Base-by-base conservation (phyloP, 2,113 vertebrate genomes). In the Protomyctophum bolini region DNA sequence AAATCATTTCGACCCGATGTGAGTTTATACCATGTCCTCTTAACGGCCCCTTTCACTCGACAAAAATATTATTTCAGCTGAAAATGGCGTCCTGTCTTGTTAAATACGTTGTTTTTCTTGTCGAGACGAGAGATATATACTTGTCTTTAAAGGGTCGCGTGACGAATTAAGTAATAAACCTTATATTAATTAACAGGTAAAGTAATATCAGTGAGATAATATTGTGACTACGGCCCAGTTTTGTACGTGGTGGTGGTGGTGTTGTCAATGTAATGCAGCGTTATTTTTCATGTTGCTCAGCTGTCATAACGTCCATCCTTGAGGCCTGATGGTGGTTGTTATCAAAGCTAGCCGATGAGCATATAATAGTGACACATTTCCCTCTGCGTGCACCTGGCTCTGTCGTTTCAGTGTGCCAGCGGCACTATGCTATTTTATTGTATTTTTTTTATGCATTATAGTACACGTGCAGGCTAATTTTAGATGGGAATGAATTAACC, bases 291-390 rank as follows among this genome's bases (percentile, higher is more conserved):
- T 76, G 76, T 81, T 84, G 70, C 49, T n/a, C 68, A 52, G 68
- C 75, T 86, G 72, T 87, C 80, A 79, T 76, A 82, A 77, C 33
- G 48, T 74, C 81, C 12, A 55, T 63, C 48, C 15, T 55, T 12
- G 50, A 70, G 73, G 73, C 82, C 10, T 67, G 21, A 12, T 57
- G 63, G 56, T 33, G 63, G 56, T 33, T 28, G 66, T 63, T 33
- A 28, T 15, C 33, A n/a, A 29, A 28, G 28, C 33, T 61, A n/a
- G 10, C 11, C 15, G 6, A 6, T 10, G 7, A n/a, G 7, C 2
- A 8, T 9, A 11, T 9, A 11, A 8, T 10, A 12, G 50, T n/a
- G 1, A 46, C 7, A 10, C 2, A 0, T 28, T 68, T 41, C 9
- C 69, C 49, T 66, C 7, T 1, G 11, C 7, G 8, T 14, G 28